Evolutionary conservation across 2,797 vertebrate genomes (phyloP).

Genomic region (Distichodus sexfasciatus): DNA sequence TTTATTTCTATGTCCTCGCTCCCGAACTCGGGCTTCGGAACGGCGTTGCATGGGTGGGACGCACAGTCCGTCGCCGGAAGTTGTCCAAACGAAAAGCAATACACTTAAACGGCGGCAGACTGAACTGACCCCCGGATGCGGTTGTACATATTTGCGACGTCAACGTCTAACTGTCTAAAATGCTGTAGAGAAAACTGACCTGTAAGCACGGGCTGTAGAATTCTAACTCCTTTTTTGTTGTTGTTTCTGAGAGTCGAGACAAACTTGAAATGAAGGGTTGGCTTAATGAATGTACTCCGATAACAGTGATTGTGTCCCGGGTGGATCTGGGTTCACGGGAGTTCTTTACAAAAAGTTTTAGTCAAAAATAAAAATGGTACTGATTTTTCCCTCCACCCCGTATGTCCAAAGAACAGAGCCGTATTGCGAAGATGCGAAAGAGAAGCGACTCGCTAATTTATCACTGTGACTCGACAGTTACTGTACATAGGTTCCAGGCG

Average conservation of each 20-base stretch:
- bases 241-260: constrained; percentile 8
- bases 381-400: constrained; percentile 18
- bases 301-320: constrained; percentile 28
- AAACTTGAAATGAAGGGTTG: constrained; percentile 33
- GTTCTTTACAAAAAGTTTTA: constrained; percentile 36
- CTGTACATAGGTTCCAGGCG: constrained; percentile 23
- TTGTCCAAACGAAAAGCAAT: too few relatives aligned
- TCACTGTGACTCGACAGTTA: constrained; percentile 48
- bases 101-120: too few relatives aligned
- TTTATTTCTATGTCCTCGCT: too few relatives aligned
- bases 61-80: too few relatives aligned
- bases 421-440: constrained; percentile 37
- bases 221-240: constrained; percentile 25
- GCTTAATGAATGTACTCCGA: constrained; percentile 56
- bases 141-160: too few relatives aligned
- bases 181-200: too few relatives aligned
- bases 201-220: constrained; percentile 37
- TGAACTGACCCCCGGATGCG: too few relatives aligned
- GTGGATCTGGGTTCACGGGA: constrained; percentile 32
- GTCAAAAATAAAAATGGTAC: too few relatives aligned
- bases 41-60: too few relatives aligned
- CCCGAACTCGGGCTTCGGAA: too few relatives aligned
- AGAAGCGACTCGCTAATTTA: constrained; percentile 3
- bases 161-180: too few relatives aligned
- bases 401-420: constrained; percentile 39